Percentiles rank a stretch among this genome's conserved stretches.
These are phyloP conservation scores for Odocoileus hemionus DNA, from an alignment of 2,113 vertebrate species.

Conservation along the genomic window DNA sequence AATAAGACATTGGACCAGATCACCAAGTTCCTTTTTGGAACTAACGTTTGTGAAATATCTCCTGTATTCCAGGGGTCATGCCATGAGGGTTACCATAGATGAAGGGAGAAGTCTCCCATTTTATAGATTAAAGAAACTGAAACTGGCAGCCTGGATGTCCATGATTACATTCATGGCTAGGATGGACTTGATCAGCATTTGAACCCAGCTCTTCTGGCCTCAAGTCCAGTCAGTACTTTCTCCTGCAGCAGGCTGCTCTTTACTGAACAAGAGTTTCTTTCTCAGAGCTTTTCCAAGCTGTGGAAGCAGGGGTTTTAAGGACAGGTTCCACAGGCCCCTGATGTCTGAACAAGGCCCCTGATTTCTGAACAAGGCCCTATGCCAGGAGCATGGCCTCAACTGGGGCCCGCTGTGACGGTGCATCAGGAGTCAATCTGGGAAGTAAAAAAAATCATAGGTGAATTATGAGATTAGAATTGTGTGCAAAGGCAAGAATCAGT, in stretches of 20 bases:
- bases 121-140: not conserved
- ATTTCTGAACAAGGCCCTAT: not conserved
- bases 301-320: not conserved
- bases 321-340: not conserved
- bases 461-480: not conserved
- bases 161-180: not conserved
- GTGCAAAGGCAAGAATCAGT: not conserved
- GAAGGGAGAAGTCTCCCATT: not conserved
- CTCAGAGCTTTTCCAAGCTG: not conserved
- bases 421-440: not conserved
- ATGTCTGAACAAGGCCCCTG: not conserved
- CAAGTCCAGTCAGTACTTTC: not conserved
- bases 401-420: not conserved
- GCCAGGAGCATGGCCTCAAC: accelerated
- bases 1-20: not conserved
- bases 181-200: not conserved
- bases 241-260: not conserved
- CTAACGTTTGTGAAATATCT: not conserved
- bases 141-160: not conserved
- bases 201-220: not conserved
- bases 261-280: not conserved
- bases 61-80: not conserved
- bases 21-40: not conserved
- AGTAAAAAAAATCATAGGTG: not conserved
- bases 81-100: not conserved